A percentile compares a stretch with the other conserved stretches of the same genome.
Evolutionary conservation across 1,140 invertebrate genomes (phyloP).

Genomic region (Leptinotarsa lineolata): DNA sequence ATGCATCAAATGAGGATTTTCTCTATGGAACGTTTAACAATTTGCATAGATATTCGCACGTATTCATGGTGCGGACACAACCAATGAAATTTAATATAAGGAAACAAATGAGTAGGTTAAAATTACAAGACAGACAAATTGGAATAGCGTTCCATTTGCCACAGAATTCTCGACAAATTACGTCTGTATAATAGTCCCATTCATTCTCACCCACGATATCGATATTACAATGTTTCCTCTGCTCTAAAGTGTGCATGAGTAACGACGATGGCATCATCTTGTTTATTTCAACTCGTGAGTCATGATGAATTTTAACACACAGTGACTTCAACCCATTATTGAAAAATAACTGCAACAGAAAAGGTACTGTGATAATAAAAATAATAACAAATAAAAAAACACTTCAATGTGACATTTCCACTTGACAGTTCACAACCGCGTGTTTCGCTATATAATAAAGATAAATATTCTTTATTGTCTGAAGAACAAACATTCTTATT

Average conservation of each 20-base stretch:
- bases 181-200: slow-evolving; percentile 20
- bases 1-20: neutral
- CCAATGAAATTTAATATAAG: slow-evolving; percentile 23
- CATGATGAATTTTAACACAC: neutral
- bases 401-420: too few relatives aligned
- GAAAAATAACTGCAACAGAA: too few relatives aligned
- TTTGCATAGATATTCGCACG: slow-evolving; percentile 10
- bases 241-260: slow-evolving; percentile 4
- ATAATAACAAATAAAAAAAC: too few relatives aligned
- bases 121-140: slow-evolving; percentile 24
- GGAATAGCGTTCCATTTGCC: slow-evolving; percentile 14
- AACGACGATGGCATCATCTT: neutral
- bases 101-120: slow-evolving; percentile 25
- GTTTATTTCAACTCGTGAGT: neutral
- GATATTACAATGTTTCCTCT: slow-evolving; percentile 2
- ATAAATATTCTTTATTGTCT: too few relatives aligned
- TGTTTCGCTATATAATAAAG: too few relatives aligned
- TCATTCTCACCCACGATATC: slow-evolving; percentile 20
- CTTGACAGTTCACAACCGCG: too few relatives aligned
- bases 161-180: slow-evolving; percentile 18
- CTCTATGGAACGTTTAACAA: neutral
- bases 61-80: slow-evolving; percentile 6
- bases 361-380: too few relatives aligned
- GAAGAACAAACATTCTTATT: too few relatives aligned
- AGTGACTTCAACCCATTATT: too few relatives aligned